Conservation (phyloP, 1,140 invertebrate species). For the Lanistes nyassanus region DNA sequence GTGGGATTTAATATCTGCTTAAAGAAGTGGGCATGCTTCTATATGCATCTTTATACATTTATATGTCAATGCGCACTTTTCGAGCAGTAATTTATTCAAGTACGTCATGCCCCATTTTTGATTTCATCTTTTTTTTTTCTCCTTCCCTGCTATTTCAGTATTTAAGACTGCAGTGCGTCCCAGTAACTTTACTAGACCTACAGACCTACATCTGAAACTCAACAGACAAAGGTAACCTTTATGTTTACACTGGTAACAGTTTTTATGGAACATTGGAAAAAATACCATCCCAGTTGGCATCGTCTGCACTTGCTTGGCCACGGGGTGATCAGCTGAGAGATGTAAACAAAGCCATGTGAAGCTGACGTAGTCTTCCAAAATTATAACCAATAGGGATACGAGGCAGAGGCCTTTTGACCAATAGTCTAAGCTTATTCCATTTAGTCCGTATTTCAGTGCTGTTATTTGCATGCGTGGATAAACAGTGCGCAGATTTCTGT, state of each 20-base stretch:
- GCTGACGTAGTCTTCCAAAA: conserved; percentile 28
- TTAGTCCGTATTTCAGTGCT: conserved; percentile 26
- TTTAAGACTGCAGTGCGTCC: no score
- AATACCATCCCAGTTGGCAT: no score
- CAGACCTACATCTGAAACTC: no score
- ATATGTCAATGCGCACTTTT: conserved; percentile 1
- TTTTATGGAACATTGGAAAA: no score
- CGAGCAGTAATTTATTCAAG: no score
- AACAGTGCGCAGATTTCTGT: conserved; percentile 45
- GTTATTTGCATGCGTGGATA: conserved; percentile 57
- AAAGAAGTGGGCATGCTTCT: neutral
- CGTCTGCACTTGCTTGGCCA: neutral
- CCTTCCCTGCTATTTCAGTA: no score
- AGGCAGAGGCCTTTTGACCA: conserved; percentile 15
- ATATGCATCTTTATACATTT: conserved; percentile 1
- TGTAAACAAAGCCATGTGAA: conserved; percentile 54
- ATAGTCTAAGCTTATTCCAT: conserved; percentile 20
- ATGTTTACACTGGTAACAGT: no score
- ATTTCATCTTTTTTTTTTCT: no score
- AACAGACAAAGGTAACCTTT: no score
- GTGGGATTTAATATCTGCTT: no score
- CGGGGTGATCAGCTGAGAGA: conserved; percentile 37
- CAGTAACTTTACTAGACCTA: no score
- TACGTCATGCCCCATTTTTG: no score
- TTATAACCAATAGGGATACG: conserved; percentile 35